Evolutionary conservation across 2,113 vertebrate genomes (phyloP), one percentile per base, ranked within the genome.

Genomic region (Regulus satrapa): DNA sequence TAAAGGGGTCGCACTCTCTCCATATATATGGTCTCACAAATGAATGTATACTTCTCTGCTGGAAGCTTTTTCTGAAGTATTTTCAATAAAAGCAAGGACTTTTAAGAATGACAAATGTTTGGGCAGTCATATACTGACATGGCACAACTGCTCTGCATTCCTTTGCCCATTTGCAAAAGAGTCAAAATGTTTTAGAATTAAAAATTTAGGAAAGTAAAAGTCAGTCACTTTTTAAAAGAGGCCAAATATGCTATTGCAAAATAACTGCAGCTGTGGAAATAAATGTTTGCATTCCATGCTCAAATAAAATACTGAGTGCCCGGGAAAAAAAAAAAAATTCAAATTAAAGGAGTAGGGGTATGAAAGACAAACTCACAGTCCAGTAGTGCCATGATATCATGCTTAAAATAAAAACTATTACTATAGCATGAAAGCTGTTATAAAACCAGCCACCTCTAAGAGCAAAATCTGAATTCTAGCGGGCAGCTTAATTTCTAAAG

Each of bases 51-150:
- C 15, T 28, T 82, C 73, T 45, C 76, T 80, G 54, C 58, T 92
- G 93, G 79, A 94, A 95, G 45, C 23, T 34, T 79, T 79, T 92
- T 68, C 46, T 83, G 81, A 96, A 94, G 21, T 41, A 76, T 73
- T 90, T 74, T 89, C 16, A 81, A 64, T 36, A 68, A 89, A 89
- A 93, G 11, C 56, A 94, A 71, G 32, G 64, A 88, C 40, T 68
- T 58, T 48, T 68, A 85, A 79, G 52, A 85, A 89, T 64, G 69
- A 88, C 28, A 85, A 92, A 89, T 26, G 23, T 54, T 86, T 92
- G 59, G 83, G 31, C 63, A 84, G 54, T 79, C 61, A 75, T 38
- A 24, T 9, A 61, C 12, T 76, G 82, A 76, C 71, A 88, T 3
- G 68, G 49, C 1, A 0, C n/a, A 92, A 88, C 62, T 54, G 18